phyloP scores from a whole-genome alignment of 2,888 invertebrate species.

The Dorcus parallelipipedus region DNA sequence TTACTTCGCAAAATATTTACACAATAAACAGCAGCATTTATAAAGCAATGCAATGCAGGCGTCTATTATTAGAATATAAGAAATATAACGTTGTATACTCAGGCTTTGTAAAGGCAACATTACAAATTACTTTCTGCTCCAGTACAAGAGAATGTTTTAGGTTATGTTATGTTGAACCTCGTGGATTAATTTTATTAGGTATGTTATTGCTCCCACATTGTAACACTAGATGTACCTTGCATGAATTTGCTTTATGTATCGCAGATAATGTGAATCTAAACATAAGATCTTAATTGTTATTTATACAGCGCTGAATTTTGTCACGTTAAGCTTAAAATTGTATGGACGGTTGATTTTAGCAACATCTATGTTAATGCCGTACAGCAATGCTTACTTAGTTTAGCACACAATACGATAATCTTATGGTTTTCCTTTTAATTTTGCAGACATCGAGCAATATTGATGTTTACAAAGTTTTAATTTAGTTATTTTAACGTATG shows the following conservation, averaged over 20 bases:
- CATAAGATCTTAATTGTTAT: background rate
- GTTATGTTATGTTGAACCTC: constrained; percentile 10
- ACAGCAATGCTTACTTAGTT: constrained; percentile 3
- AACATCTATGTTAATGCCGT: background rate
- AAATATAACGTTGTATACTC: constrained; percentile 12
- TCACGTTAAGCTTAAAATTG: constrained; percentile 8
- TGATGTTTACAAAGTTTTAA: too few species aligned
- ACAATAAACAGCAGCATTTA: constrained; percentile 3
- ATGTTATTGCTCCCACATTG: constrained; percentile 10
- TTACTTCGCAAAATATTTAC: too few species aligned
- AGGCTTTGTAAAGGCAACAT: constrained; percentile 22
- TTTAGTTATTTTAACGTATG: too few species aligned
- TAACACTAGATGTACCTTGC: constrained; percentile 6
- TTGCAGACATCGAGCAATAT: too few species aligned
- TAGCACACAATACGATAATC: too few species aligned
- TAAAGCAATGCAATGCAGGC: constrained; percentile 23
- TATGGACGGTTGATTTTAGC: constrained; percentile 10
- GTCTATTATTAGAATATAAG: constrained; percentile 13
- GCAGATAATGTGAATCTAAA: background rate
- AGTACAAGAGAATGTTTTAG: background rate
- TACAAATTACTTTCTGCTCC: constrained; percentile 3
- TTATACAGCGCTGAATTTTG: background rate
- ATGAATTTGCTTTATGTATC: constrained; percentile 8
- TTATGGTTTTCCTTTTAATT: too few species aligned
- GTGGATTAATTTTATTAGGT: background rate